Evolutionary conservation across 2,113 vertebrate species (phyloP).

Genomic region (Phasianus colchicus): DNA sequence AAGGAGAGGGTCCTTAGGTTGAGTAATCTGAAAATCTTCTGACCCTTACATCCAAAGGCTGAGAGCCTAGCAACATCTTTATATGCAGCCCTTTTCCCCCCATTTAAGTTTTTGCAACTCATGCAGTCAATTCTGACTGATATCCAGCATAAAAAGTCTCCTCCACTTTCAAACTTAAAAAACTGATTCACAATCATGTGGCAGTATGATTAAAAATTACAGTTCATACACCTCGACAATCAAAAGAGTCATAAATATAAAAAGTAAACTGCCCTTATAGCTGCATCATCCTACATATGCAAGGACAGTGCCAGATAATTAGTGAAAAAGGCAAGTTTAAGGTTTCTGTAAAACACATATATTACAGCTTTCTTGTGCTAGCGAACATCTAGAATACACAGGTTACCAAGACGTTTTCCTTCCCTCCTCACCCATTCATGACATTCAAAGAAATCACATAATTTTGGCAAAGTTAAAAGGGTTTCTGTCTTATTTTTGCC

Average conservation of each 20-base stretch:
- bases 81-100: constrained; percentile 79
- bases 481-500: constrained; percentile 67
- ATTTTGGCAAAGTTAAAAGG: constrained; percentile 73
- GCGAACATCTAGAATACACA: constrained; percentile 68
- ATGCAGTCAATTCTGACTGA: constrained; percentile 75
- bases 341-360: constrained; percentile 69
- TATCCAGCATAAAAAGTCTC: constrained; percentile 75
- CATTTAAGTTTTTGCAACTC: constrained; percentile 77
- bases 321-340: constrained; percentile 69
- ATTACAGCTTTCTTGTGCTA: constrained; percentile 71
- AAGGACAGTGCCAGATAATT: constrained; percentile 63
- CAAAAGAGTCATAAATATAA: constrained; percentile 77
- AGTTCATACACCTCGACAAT: constrained; percentile 77
- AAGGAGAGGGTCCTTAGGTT: constrained; percentile 61
- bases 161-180: constrained; percentile 70
- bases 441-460: constrained; percentile 73
- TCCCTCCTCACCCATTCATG: constrained; percentile 39
- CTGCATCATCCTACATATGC: constrained; percentile 65
- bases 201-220: constrained; percentile 78
- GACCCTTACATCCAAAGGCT: constrained; percentile 56
- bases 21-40: constrained; percentile 62
- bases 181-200: constrained; percentile 76
- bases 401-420: constrained; percentile 63
- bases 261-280: constrained; percentile 75
- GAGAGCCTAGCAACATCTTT: constrained; percentile 65